Percentiles rank a stretch among this genome's conserved stretches.
Evolutionary conservation across 2,888 invertebrate genomes (phyloP).

Genomic region (Pristionchus exspectatus): DNA sequence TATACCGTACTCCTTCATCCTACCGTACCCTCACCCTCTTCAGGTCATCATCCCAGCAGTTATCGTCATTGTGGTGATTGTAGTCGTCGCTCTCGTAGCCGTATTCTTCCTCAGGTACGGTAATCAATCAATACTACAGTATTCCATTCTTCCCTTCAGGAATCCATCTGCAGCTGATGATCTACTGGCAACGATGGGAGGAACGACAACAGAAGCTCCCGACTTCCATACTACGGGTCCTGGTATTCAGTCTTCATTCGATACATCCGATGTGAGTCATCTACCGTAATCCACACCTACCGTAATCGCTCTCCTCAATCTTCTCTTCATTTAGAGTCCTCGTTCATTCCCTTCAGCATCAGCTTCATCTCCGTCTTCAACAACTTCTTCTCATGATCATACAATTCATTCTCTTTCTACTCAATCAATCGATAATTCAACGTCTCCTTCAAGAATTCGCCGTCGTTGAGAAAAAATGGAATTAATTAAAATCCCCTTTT

Average conservation of each 20-base stretch:
- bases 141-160: slow-evolving; percentile 27
- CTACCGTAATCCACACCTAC: not conserved
- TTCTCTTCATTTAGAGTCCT: not conserved
- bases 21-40: not conserved
- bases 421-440: slow-evolving; percentile 31
- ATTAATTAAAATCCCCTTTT: not conserved
- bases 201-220: slow-evolving; percentile 21
- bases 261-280: not conserved
- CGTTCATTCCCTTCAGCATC: slow-evolving; percentile 38
- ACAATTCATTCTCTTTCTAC: slow-evolving; percentile 28
- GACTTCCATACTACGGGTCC: slow-evolving; percentile 17
- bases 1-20: not conserved
- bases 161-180: slow-evolving; percentile 49
- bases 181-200: slow-evolving; percentile 38
- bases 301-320: too few species aligned
- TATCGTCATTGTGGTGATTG: not conserved
- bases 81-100: slow-evolving; percentile 28
- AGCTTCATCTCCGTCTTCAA: not conserved
- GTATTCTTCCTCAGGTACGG: slow-evolving; percentile 51
- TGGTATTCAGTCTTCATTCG: slow-evolving; percentile 6
- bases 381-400: slow-evolving; percentile 29
- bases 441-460: not conserved
- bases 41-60: slow-evolving; percentile 49
- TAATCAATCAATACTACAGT: not conserved
- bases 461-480: not conserved